phyloP scores from a whole-genome alignment of 2,113 vertebrate species.

The Formicarius rufipectus region DNA sequence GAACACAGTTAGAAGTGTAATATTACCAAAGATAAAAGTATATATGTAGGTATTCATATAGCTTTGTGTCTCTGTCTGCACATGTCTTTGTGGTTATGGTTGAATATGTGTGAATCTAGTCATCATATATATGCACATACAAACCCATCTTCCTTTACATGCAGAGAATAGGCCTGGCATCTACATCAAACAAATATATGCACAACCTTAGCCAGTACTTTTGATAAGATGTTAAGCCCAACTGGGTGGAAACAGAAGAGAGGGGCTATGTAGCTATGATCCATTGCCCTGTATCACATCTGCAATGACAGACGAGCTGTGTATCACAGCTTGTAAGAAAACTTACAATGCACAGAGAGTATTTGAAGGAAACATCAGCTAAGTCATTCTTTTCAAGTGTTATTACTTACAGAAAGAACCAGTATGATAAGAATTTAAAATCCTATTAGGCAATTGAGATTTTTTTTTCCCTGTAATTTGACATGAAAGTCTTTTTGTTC shows the following conservation, averaged over 20 bases:
- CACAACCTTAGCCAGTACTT: not conserved
- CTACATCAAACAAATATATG: not conserved
- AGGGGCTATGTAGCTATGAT: not conserved
- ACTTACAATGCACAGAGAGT: not conserved
- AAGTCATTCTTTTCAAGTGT: constrained; percentile 39
- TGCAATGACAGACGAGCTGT: not conserved
- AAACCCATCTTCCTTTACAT: not conserved
- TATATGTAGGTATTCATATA: too few relatives aligned
- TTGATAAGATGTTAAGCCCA: not conserved
- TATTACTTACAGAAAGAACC: constrained; percentile 42
- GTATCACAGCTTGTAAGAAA: not conserved
- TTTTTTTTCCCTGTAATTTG: constrained; percentile 48
- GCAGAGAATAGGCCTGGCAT: not conserved
- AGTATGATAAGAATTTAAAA: constrained; percentile 62
- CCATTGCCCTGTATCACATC: not conserved
- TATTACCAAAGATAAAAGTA: not conserved
- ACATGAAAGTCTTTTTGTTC: constrained; percentile 62
- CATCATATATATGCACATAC: not conserved
- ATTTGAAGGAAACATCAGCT: constrained; percentile 35
- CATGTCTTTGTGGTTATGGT: not conserved
- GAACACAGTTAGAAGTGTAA: not conserved
- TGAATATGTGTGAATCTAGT: not conserved
- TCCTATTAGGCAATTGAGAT: constrained; percentile 47
- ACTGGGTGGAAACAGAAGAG: not conserved
- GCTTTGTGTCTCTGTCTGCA: not conserved